A percentile compares a stretch with the other conserved stretches of the same genome.
These are phyloP conservation scores for Yponomeuta sedellus DNA, from an alignment of 2,888 invertebrate species.

Conservation along the genomic window DNA sequence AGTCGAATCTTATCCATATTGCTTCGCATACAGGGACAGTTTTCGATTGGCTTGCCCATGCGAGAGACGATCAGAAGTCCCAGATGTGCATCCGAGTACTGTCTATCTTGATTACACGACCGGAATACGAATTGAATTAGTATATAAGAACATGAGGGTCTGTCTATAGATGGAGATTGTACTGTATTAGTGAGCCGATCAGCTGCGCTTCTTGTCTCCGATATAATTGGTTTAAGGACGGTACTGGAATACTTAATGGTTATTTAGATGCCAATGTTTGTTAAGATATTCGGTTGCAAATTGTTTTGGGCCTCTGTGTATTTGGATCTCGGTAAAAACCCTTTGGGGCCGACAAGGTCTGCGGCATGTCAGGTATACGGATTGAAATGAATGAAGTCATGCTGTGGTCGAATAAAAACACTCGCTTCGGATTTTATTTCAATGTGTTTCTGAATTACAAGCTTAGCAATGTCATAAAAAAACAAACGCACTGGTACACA, in stretches of 20 bases:
- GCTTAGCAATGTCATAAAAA: background rate
- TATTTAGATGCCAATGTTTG: constrained; percentile 17
- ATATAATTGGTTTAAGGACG: constrained; percentile 48
- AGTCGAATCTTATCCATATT: background rate
- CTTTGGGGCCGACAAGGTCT: background rate
- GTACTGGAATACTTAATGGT: constrained; percentile 36
- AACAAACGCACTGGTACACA: background rate
- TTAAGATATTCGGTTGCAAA: constrained; percentile 20
- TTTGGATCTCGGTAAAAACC: background rate
- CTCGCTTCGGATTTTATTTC: background rate
- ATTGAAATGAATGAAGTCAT: background rate
- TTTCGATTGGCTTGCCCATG: background rate
- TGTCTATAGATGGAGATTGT: constrained; percentile 1
- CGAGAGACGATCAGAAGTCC: constrained; percentile 35
- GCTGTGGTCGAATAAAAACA: background rate
- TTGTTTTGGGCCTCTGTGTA: constrained; percentile 27
- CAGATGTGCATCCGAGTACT: constrained; percentile 61
- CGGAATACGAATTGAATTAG: constrained; percentile 64
- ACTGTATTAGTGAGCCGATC: constrained; percentile 37
- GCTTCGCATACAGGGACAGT: background rate
- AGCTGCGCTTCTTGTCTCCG: constrained; percentile 49
- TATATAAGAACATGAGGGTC: constrained; percentile 24
- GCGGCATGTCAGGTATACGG: background rate
- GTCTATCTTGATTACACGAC: constrained; percentile 64
- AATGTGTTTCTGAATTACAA: background rate